Conservation (phyloP, 1,140 invertebrate species). For the Saccostrea glomerata region DNA sequence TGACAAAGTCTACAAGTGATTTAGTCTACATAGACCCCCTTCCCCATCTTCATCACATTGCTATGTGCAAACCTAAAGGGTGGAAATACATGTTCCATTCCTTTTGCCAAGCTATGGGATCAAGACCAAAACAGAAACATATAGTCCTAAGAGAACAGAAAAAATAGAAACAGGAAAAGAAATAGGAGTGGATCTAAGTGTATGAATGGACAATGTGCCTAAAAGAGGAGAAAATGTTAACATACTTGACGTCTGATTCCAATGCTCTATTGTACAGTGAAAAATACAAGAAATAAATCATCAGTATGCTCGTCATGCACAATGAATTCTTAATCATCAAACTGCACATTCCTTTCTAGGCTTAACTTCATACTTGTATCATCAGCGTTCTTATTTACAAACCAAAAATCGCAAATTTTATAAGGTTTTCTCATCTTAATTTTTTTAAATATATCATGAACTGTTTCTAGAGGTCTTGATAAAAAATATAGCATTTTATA, state of each 20-base stretch:
- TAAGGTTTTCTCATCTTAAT: no score
- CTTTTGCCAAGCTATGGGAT: background rate
- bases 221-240: background rate
- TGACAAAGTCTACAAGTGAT: no score
- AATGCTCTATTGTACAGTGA: slow-evolving; percentile 1
- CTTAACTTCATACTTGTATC: no score
- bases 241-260: slow-evolving; percentile 2
- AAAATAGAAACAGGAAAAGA: background rate
- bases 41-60: background rate
- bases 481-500: no score
- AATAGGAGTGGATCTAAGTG: background rate
- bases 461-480: no score
- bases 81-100: background rate
- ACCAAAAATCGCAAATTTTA: no score
- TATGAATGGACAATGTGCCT: background rate
- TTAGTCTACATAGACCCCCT: no score
- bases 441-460: no score
- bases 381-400: no score
- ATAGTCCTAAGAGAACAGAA: no score
- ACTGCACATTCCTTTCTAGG: no score
- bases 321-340: background rate
- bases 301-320: background rate
- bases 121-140: background rate
- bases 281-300: slow-evolving; percentile 2
- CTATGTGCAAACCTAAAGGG: background rate